Evolutionary conservation across 2,888 invertebrate genomes (phyloP).

Genomic region (Leucoptera coffeella): DNA sequence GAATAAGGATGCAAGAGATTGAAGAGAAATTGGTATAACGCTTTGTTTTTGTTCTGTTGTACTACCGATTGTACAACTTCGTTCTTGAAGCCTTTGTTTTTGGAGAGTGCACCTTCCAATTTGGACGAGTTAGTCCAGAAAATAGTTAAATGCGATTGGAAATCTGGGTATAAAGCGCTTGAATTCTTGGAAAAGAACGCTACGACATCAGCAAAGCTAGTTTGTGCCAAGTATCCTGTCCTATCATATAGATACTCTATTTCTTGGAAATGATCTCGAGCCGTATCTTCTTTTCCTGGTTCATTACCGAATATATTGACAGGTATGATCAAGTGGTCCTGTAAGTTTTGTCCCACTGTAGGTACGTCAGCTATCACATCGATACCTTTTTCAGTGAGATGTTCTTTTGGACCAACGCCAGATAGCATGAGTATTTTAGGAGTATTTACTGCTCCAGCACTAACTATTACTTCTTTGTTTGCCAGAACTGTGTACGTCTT

Average conservation of each 20-base stretch:
- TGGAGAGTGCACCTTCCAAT: constrained; percentile 15
- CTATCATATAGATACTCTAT: constrained; percentile 41
- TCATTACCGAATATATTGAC: constrained; percentile 19
- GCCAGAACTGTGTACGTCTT: constrained; percentile 12
- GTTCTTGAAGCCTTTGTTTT: constrained; percentile 11
- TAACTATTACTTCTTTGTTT: constrained; percentile 35
- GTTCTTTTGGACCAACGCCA: constrained; percentile 35
- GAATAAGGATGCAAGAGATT: constrained; percentile 42
- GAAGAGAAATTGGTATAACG: constrained; percentile 19
- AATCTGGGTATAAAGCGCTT: constrained; percentile 18
- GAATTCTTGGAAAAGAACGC: constrained; percentile 45
- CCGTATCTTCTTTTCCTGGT: constrained; percentile 12
- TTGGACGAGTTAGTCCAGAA: constrained; percentile 22
- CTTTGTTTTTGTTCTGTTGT: constrained; percentile 14
- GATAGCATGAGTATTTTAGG: constrained; percentile 46
- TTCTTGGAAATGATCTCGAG: constrained; percentile 16
- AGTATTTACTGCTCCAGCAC: constrained; percentile 38
- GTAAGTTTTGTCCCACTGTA: constrained; percentile 46
- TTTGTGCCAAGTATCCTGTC: constrained; percentile 38
- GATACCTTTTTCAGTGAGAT: constrained; percentile 23
- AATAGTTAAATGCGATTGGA: constrained; percentile 13
- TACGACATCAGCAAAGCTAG: constrained; percentile 54
- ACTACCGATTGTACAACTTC: constrained; percentile 12
- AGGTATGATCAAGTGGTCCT: constrained; percentile 39
- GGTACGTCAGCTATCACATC: constrained; percentile 21